Conservation (phyloP, 2,797 vertebrate species). For the Morelia viridis region DNA sequence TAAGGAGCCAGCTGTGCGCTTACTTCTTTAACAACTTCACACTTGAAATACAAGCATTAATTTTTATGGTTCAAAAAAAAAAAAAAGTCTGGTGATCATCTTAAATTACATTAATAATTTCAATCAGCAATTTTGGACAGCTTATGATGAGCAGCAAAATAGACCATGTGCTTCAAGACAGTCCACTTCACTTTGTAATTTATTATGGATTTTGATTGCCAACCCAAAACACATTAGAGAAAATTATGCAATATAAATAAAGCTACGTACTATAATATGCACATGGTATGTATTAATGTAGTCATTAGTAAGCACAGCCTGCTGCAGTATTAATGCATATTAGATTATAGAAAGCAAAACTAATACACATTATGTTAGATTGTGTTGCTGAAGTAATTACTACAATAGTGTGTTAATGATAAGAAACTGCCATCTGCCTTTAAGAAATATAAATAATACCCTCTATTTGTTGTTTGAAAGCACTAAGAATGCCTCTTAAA, state of each 20-base stretch:
- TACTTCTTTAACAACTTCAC: slow-evolving; percentile 36
- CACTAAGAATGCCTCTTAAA: slow-evolving; percentile 47
- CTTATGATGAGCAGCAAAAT: slow-evolving; percentile 33
- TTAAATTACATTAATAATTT: slow-evolving; percentile 48
- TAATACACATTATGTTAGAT: slow-evolving; percentile 58
- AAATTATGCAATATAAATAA: slow-evolving; percentile 47
- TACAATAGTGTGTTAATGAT: slow-evolving; percentile 56
- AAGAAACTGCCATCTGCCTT: slow-evolving; percentile 59
- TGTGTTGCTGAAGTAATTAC: slow-evolving; percentile 64
- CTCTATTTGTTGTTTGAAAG: slow-evolving; percentile 51
- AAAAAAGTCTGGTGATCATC: slow-evolving; percentile 45
- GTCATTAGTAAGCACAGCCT: slow-evolving; percentile 46
- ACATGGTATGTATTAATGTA: slow-evolving; percentile 37
- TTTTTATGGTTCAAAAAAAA: slow-evolving; percentile 54
- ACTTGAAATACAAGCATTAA: slow-evolving; percentile 33
- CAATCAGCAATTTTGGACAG: slow-evolving; percentile 31
- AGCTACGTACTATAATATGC: slow-evolving; percentile 11
- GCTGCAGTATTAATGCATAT: slow-evolving; percentile 43
- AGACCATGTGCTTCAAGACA: slow-evolving; percentile 34
- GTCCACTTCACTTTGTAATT: slow-evolving; percentile 33
- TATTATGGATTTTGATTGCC: slow-evolving; percentile 28
- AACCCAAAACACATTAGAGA: slow-evolving; percentile 29
- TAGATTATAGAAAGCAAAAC: slow-evolving; percentile 58
- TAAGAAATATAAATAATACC: slow-evolving; percentile 41
- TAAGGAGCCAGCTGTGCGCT: not conserved